Conservation (phyloP, 2,888 invertebrate genomes). For the Hyposoter didymator region DNA sequence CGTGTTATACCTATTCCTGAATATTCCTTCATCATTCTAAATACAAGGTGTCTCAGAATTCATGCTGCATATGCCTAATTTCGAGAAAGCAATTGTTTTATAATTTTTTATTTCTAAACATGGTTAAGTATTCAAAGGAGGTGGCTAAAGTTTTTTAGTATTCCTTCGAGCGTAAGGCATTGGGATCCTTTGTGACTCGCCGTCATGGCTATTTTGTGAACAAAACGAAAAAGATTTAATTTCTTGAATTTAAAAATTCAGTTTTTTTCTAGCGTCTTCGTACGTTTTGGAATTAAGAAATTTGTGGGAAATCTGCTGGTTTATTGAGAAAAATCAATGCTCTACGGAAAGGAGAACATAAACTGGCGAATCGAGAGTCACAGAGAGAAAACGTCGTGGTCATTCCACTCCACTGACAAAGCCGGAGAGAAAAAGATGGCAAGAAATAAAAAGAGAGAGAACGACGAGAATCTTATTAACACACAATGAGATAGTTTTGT, state of each 20-base stretch:
- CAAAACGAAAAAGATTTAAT: background rate
- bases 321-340: slow-evolving; percentile 21
- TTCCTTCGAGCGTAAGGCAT: too few relatives aligned
- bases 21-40: slow-evolving; percentile 15
- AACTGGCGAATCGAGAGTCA: slow-evolving; percentile 31
- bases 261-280: background rate
- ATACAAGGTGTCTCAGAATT: background rate
- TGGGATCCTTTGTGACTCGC: too few relatives aligned
- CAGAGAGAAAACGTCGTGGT: slow-evolving; percentile 47
- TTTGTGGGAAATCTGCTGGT: background rate
- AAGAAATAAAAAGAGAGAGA: slow-evolving; percentile 68
- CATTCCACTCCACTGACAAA: slow-evolving; percentile 49
- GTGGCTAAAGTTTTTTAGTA: too few relatives aligned
- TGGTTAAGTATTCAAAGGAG: too few relatives aligned
- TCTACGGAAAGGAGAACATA: background rate
- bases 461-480: slow-evolving; percentile 82
- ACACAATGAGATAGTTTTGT: slow-evolving; percentile 85
- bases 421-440: slow-evolving; percentile 64
- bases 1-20: background rate
- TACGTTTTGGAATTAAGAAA: background rate
- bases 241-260: background rate
- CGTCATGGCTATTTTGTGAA: too few relatives aligned
- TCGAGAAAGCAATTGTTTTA: background rate
- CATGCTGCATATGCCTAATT: background rate
- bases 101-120: background rate